These are phyloP conservation scores for Cantharis rustica DNA, from an alignment of 2,888 invertebrate species.

Conservation along the genomic window DNA sequence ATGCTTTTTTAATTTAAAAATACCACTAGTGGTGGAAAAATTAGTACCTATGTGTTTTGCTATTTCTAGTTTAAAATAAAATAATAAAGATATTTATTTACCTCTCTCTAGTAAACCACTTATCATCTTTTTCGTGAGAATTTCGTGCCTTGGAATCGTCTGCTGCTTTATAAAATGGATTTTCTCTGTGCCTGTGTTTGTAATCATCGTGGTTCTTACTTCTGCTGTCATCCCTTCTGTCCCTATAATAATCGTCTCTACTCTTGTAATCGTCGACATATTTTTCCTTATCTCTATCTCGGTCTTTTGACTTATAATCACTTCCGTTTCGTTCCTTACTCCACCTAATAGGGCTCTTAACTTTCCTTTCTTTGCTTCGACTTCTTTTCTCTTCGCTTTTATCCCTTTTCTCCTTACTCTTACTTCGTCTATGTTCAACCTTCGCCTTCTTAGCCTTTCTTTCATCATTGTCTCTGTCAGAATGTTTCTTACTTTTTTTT, in stretches of 20 bases:
- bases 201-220: slow-evolving; percentile 28
- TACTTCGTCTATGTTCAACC: background rate
- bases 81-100: slow-evolving; percentile 20
- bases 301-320: slow-evolving; percentile 28
- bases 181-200: slow-evolving; percentile 52
- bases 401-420: slow-evolving; percentile 33
- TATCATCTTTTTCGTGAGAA: slow-evolving; percentile 51
- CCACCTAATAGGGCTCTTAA: slow-evolving; percentile 6
- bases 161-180: slow-evolving; percentile 50
- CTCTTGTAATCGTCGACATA: slow-evolving; percentile 41
- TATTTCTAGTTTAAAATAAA: background rate
- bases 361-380: background rate
- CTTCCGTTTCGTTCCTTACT: slow-evolving; percentile 22
- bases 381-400: slow-evolving; percentile 16
- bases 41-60: too few species aligned
- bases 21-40: too few species aligned
- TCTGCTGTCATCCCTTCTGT: slow-evolving; percentile 22
- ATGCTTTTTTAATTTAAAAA: too few species aligned
- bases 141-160: slow-evolving; percentile 39
- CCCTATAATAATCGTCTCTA: slow-evolving; percentile 17
- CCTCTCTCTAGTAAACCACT: slow-evolving; percentile 45
- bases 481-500: slow-evolving; percentile 4
- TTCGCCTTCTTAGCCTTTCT: slow-evolving; percentile 11
- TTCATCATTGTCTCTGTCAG: slow-evolving; percentile 34
- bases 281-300: slow-evolving; percentile 33